Percentiles rank a stretch among this genome's conserved stretches.
phyloP scores from a whole-genome alignment of 2,113 vertebrate species.

The Anas platyrhynchos region DNA sequence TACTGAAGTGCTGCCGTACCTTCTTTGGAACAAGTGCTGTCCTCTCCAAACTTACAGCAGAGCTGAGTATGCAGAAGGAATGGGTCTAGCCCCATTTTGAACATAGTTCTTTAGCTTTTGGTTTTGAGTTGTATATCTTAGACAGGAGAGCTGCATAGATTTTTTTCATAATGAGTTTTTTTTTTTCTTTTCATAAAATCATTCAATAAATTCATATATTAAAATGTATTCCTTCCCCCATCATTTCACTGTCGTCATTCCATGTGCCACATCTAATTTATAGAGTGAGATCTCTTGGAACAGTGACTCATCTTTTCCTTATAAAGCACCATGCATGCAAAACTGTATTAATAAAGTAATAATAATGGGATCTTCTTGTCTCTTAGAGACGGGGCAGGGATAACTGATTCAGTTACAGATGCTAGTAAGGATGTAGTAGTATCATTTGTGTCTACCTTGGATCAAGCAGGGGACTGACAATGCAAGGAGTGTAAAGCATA shows the following conservation, averaged over 20 bases:
- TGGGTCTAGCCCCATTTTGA: background rate
- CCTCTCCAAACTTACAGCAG: background rate
- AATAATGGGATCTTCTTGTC: constrained; percentile 10
- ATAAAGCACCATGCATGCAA: background rate
- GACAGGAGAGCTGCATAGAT: background rate
- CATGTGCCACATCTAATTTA: background rate
- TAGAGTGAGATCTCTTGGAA: constrained; percentile 27
- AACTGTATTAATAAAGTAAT: constrained; percentile 40
- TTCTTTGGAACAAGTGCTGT: background rate
- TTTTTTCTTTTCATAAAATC: background rate
- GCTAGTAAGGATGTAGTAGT: background rate
- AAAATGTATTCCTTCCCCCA: constrained; percentile 20
- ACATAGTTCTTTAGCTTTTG: background rate
- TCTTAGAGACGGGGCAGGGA: constrained; percentile 1
- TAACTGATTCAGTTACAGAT: background rate
- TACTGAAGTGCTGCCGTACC: background rate
- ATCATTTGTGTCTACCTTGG: background rate
- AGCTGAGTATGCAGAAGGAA: background rate
- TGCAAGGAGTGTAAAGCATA: background rate
- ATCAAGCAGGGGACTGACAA: background rate
- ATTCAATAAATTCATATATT: background rate
- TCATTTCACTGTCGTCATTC: constrained; percentile 17
- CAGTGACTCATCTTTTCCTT: constrained; percentile 51
- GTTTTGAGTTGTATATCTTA: background rate
- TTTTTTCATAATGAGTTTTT: background rate